Evolutionary conservation across 2,797 vertebrate species (phyloP).

Genomic region (Margarornis squamiger): DNA sequence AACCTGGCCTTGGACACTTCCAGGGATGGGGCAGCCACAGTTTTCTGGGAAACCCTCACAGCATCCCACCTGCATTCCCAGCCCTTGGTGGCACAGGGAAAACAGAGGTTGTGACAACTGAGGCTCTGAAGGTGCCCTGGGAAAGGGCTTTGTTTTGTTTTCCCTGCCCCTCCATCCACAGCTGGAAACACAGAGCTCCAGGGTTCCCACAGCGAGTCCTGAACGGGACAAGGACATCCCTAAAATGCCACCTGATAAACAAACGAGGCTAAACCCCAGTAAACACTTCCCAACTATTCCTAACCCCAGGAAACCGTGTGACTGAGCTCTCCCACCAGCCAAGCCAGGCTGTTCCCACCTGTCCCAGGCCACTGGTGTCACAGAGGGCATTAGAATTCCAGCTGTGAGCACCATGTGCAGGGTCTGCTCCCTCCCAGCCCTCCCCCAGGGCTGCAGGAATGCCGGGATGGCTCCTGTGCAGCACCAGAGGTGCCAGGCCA

Average conservation of each 20-base stretch:
- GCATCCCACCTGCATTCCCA: background rate
- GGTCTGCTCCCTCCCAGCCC: background rate
- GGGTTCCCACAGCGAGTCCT: background rate
- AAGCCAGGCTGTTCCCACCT: background rate
- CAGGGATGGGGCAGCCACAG: background rate
- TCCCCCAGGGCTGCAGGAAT: background rate
- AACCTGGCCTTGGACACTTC: background rate
- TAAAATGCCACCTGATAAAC: background rate
- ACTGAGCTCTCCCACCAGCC: background rate
- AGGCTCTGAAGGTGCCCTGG: background rate
- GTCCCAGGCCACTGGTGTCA: background rate
- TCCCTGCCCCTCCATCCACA: background rate
- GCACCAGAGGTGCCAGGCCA: background rate
- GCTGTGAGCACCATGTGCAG: background rate
- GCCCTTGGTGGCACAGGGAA: background rate
- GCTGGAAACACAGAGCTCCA: background rate
- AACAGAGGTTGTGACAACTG: background rate
- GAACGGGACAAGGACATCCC: background rate
- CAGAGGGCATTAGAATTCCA: accelerated
- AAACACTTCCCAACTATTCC: background rate
- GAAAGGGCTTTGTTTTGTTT: background rate
- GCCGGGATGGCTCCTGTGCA: background rate
- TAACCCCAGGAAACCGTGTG: background rate
- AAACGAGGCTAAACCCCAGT: background rate
- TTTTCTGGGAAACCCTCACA: background rate